phyloP scores from a whole-genome alignment of 2,113 vertebrate genomes.

The Syngnathus floridae region DNA sequence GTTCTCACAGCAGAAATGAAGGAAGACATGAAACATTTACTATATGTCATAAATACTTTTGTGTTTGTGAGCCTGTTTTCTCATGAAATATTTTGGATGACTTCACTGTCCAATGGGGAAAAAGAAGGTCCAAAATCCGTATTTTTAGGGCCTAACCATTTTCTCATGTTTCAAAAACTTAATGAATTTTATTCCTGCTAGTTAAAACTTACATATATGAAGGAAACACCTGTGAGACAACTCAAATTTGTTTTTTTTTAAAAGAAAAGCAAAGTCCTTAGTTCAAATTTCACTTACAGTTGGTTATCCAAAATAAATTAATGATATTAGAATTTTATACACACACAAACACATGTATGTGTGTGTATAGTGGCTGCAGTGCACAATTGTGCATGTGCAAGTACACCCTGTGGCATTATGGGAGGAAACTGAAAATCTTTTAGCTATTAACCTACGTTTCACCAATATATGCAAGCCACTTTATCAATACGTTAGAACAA shows the following conservation, averaged over 20 bases:
- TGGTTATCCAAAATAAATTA: no score
- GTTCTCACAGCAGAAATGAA: slow-evolving; percentile 26
- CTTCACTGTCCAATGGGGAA: background rate
- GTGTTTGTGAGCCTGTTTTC: background rate
- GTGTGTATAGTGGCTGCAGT: no score
- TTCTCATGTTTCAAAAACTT: background rate
- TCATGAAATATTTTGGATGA: background rate
- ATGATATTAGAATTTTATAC: no score
- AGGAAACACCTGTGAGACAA: no score
- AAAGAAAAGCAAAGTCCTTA: background rate
- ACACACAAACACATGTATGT: no score
- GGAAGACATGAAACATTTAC: slow-evolving; percentile 15
- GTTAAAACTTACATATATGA: background rate
- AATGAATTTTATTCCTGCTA: background rate
- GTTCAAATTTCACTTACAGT: background rate
- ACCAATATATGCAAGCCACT: no score
- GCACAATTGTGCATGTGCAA: no score
- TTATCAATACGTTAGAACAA: no score
- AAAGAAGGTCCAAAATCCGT: background rate
- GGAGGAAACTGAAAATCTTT: no score
- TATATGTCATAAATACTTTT: background rate
- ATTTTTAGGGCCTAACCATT: background rate
- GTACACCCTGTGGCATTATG: no score
- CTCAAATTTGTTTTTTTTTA: no score
- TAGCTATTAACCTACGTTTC: no score